Percentiles rank a stretch among this genome's conserved stretches.
Conservation (phyloP, 2,888 invertebrate genomes). For the Craniophora ligustri region DNA sequence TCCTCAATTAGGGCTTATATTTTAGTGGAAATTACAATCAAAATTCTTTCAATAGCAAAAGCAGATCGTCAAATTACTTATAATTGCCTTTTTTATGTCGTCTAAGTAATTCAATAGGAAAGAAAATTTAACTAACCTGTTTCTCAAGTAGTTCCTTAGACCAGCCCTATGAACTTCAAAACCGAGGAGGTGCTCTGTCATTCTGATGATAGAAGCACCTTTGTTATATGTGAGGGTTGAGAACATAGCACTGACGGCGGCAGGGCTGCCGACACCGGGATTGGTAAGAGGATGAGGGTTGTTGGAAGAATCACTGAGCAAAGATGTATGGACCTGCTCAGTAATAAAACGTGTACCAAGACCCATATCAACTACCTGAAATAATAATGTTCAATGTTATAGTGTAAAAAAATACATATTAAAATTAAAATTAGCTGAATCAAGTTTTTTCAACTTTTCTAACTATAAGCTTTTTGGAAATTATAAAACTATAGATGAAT, state of each 20-base stretch:
- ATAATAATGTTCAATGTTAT: too few species aligned
- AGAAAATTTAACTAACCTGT: constrained; percentile 9
- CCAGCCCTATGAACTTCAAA: constrained; percentile 84
- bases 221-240: constrained; percentile 91
- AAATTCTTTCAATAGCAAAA: too few species aligned
- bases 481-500: too few species aligned
- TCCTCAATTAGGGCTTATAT: not conserved
- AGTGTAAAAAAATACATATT: too few species aligned
- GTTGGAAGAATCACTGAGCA: constrained; percentile 88
- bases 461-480: too few species aligned
- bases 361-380: constrained; percentile 90
- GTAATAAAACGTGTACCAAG: constrained; percentile 91
- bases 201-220: constrained; percentile 90
- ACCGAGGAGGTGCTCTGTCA: constrained; percentile 91
- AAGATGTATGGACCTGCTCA: constrained; percentile 90
- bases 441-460: too few species aligned
- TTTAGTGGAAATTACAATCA: too few species aligned
- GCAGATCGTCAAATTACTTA: too few species aligned
- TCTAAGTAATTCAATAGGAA: not conserved
- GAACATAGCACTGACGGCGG: constrained; percentile 90
- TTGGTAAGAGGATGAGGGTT: constrained; percentile 89
- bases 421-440: too few species aligned
- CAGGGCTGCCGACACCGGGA: constrained; percentile 86
- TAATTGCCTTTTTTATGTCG: too few species aligned
- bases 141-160: constrained; percentile 85